These are phyloP conservation scores for Xylophagus ater DNA, from an alignment of 2,888 invertebrate species.

Conservation along the genomic window DNA sequence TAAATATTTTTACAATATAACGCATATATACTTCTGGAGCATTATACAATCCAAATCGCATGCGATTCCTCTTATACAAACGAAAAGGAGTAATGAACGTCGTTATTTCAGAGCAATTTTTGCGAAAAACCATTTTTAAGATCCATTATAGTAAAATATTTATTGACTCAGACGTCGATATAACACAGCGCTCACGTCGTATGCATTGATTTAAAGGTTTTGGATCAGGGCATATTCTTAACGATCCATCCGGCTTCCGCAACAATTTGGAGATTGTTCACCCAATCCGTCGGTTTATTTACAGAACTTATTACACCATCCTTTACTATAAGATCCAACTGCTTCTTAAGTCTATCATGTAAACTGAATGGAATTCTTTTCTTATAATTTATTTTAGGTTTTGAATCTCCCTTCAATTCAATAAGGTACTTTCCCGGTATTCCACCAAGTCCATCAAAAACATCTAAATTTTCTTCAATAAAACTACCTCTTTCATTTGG, in stretches of 20 bases:
- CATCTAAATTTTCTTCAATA: too few species aligned
- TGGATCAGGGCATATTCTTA: slow-evolving; percentile 20
- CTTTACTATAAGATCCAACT: slow-evolving; percentile 12
- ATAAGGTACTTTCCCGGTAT: slow-evolving; percentile 13
- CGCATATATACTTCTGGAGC: too few species aligned
- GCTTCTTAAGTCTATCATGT: too few species aligned
- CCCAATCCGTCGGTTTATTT: too few species aligned
- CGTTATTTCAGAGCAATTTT: slow-evolving; percentile 18
- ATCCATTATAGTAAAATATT: too few species aligned
- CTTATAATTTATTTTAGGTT: slow-evolving; percentile 17
- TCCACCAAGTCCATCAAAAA: too few species aligned
- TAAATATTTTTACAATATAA: too few species aligned
- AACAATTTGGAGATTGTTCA: too few species aligned
- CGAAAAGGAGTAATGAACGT: slow-evolving; percentile 22
- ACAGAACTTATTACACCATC: slow-evolving; percentile 18
- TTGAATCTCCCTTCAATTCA: slow-evolving; percentile 15
- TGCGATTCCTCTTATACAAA: slow-evolving; percentile 18
- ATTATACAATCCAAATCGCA: too few species aligned
- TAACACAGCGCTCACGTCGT: slow-evolving; percentile 20
- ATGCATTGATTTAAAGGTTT: slow-evolving; percentile 22
- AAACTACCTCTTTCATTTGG: too few species aligned
- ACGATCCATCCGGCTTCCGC: slow-evolving; percentile 18
- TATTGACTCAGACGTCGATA: too few species aligned
- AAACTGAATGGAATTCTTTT: too few species aligned
- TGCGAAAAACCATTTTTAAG: slow-evolving; percentile 19